phyloP scores from a whole-genome alignment of 2,888 invertebrate genomes.

The Octonoba sinensis region DNA sequence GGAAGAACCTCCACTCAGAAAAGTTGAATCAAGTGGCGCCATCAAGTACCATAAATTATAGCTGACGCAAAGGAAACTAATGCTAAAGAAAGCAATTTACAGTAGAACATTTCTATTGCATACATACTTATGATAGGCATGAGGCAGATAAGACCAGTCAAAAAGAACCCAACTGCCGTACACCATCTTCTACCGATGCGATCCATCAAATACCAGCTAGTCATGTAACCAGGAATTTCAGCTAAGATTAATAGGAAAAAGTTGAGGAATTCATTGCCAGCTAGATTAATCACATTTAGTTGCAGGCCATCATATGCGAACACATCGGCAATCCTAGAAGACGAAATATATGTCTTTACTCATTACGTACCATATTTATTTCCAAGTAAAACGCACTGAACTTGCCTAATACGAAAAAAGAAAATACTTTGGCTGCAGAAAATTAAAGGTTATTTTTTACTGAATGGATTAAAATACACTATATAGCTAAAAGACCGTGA shows the following conservation, averaged over 20 bases:
- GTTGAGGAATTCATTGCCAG: conserved; percentile 78
- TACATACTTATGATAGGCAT: conserved; percentile 13
- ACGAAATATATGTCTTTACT: neutral
- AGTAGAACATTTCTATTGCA: no score
- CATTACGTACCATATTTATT: no score
- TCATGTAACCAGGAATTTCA: conserved; percentile 77
- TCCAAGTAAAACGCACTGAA: no score
- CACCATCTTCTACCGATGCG: conserved; percentile 73
- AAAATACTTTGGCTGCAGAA: no score
- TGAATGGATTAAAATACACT: no score
- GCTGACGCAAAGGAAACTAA: neutral
- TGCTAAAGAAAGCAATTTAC: neutral
- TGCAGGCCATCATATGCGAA: conserved; percentile 68
- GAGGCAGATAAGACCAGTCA: conserved; percentile 12
- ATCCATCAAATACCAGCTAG: conserved; percentile 74
- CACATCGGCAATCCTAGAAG: conserved; percentile 43
- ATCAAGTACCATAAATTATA: no score
- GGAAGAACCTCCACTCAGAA: no score
- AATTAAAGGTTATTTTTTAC: no score
- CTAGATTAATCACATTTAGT: conserved; percentile 71
- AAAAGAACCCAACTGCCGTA: conserved; percentile 11
- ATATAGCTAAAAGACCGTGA: no score
- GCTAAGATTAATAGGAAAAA: conserved; percentile 76
- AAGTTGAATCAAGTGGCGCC: no score
- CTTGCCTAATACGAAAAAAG: no score